phyloP scores from a whole-genome alignment of 2,113 vertebrate genomes.

The Corythaeola cristata region DNA sequence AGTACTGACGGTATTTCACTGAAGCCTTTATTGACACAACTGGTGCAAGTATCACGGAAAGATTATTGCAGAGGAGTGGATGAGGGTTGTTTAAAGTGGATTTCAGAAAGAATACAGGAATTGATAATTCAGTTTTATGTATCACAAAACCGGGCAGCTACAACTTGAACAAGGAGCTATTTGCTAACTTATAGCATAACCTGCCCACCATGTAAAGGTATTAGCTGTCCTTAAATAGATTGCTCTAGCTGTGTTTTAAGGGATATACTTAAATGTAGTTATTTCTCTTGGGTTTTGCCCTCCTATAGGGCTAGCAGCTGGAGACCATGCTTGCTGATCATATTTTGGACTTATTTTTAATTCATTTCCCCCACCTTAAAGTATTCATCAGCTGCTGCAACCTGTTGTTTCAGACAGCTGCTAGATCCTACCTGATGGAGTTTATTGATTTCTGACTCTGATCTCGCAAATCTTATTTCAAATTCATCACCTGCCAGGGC shows the following conservation, averaged over 20 bases:
- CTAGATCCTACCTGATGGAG: conserved; percentile 3
- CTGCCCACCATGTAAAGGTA: neutral
- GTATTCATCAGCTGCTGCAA: conserved; percentile 18
- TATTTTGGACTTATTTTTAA: conserved; percentile 35
- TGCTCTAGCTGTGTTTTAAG: neutral
- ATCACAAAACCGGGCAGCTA: neutral
- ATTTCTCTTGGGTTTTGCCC: neutral
- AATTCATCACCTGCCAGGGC: neutral
- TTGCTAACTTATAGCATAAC: neutral
- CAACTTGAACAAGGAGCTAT: neutral
- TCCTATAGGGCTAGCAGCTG: neutral
- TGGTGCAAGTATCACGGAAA: neutral
- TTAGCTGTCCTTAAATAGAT: neutral
- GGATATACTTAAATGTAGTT: neutral
- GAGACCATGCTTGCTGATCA: neutral
- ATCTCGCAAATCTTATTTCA: conserved; percentile 17
- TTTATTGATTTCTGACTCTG: conserved; percentile 45
- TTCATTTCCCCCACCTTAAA: conserved; percentile 14
- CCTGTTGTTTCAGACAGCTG: conserved; percentile 31
- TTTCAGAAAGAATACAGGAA: neutral
- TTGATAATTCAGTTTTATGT: neutral
- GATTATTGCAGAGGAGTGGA: neutral
- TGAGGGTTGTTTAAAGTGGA: neutral
- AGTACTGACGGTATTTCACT: neutral
- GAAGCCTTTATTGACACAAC: neutral